Evolutionary conservation across 2,888 invertebrate genomes (phyloP).

Genomic region (Heliothis peltigera): DNA sequence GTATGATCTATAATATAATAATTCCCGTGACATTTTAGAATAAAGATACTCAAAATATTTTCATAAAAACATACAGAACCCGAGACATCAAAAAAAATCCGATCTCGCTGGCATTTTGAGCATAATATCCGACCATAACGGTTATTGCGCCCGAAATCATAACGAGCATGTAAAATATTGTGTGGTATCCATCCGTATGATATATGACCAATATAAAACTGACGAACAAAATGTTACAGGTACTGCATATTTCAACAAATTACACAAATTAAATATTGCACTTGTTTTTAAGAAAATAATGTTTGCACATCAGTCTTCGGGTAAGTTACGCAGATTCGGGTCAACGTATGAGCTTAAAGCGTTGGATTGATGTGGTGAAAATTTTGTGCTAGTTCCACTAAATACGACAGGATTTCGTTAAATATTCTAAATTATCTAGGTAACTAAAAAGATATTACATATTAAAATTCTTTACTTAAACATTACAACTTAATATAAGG

Average conservation of each 20-base stretch:
- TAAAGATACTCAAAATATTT: no score
- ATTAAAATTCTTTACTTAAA: no score
- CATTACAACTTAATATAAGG: no score
- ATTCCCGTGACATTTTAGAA: no score
- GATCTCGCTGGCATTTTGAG: constrained; percentile 38
- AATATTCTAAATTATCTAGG: no score
- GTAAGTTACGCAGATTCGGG: constrained; percentile 23
- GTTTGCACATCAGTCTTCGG: constrained; percentile 45
- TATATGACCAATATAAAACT: constrained; percentile 67
- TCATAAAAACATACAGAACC: constrained; percentile 42
- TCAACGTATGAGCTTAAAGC: constrained; percentile 15
- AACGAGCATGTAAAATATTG: constrained; percentile 76
- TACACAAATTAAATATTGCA: constrained; percentile 45
- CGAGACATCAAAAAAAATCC: neutral
- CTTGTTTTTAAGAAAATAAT: constrained; percentile 50
- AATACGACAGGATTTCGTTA: no score
- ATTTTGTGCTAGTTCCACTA: no score
- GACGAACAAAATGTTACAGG: constrained; percentile 50
- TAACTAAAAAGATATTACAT: no score
- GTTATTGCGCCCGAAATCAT: constrained; percentile 70
- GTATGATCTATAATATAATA: no score
- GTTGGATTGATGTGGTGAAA: constrained; percentile 15
- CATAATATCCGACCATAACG: constrained; percentile 67
- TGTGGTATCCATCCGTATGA: constrained; percentile 62
- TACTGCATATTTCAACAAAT: constrained; percentile 43